Conservation (phyloP, 37 sponge, comb jelly and placozoan species). For the Haliclona indistincta region DNA sequence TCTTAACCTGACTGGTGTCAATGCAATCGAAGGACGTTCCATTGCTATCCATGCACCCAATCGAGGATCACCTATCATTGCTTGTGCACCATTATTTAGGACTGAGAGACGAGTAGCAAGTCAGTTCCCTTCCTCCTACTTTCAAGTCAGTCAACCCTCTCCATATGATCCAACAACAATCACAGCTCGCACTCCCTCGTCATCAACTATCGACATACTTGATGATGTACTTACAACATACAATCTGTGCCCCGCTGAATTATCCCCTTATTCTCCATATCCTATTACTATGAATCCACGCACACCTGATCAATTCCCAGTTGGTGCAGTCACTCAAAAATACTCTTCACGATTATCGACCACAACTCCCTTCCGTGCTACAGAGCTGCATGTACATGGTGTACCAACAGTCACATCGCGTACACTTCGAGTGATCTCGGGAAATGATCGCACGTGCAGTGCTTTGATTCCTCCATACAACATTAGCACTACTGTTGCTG, state of each 20-base stretch:
- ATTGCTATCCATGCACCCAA: constrained; percentile 28
- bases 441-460: not conserved
- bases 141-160: constrained; percentile 9
- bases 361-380: constrained; percentile 4
- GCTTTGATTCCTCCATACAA: constrained; percentile 13
- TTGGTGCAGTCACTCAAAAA: constrained; percentile 16
- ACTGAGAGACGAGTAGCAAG: constrained; percentile 23
- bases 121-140: not conserved
- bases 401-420: constrained; percentile 2
- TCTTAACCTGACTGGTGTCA: constrained; percentile 37
- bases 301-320: constrained; percentile 31
- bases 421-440: not conserved
- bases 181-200: not conserved
- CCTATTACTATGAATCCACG: not conserved
- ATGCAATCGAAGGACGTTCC: constrained; percentile 18
- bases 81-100: constrained; percentile 52
- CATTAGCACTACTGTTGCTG: not conserved
- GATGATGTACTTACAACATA: not conserved
- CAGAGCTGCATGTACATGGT: constrained; percentile 49
- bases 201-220: not conserved
- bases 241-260: not conserved
- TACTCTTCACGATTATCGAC: not conserved
- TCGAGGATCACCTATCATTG: constrained; percentile 17
- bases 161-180: constrained; percentile 47
- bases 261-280: not conserved